Evolutionary conservation across 2,113 vertebrate species (phyloP).

Genomic region (Gadus macrocephalus): DNA sequence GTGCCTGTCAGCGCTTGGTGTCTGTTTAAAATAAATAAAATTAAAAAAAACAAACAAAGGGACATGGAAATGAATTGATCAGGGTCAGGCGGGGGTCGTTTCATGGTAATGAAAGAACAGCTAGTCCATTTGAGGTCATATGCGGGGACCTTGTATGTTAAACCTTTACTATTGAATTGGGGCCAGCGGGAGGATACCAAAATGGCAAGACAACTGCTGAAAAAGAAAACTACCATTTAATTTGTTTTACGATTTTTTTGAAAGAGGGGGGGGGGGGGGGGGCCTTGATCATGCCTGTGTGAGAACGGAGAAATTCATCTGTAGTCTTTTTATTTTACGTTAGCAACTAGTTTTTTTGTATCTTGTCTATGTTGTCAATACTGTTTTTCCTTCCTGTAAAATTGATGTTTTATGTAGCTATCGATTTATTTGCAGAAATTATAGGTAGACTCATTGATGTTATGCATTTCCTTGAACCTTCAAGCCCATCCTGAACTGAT

Average conservation of each 20-base stretch:
- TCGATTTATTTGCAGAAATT: conserved; percentile 24
- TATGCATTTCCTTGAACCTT: conserved; percentile 6
- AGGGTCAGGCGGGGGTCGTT: no score
- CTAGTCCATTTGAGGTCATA: conserved; percentile 23
- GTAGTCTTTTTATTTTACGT: conserved; percentile 49
- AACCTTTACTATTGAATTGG: conserved; percentile 15
- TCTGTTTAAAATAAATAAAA: no score
- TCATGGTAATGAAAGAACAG: conserved; percentile 9
- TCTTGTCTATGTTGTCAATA: conserved; percentile 31
- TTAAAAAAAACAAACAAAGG: background rate
- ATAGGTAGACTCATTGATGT: conserved; percentile 17
- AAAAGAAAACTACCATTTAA: conserved; percentile 19
- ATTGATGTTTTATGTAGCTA: conserved; percentile 25
- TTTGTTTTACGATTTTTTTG: conserved; percentile 19
- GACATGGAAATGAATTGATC: conserved; percentile 22
- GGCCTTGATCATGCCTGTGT: background rate
- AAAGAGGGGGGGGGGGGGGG: conserved; percentile 6
- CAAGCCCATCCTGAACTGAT: no score
- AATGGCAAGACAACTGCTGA: conserved; percentile 15
- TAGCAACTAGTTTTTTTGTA: conserved; percentile 24
- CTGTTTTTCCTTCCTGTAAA: conserved; percentile 29
- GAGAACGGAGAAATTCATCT: conserved; percentile 24
- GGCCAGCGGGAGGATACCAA: background rate
- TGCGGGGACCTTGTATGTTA: conserved; percentile 20
- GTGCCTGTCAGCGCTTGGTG: background rate